These are phyloP conservation scores for Chrysopa pallens DNA, from an alignment of 1,140 invertebrate genomes.

Conservation along the genomic window DNA sequence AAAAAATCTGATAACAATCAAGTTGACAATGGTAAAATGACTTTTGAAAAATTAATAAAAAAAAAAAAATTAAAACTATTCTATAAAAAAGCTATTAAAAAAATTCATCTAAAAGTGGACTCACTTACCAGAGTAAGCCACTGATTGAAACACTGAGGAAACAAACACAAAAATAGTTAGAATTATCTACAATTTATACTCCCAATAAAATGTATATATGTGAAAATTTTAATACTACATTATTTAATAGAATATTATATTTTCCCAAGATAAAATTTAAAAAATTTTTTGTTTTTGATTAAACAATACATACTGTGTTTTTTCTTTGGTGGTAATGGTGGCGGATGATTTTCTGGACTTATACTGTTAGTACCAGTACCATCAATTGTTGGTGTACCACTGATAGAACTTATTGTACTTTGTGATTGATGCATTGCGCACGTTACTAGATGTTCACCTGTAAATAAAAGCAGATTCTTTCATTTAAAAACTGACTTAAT, in stretches of 20 bases:
- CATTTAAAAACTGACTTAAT: no score
- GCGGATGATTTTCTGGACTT: slow-evolving; percentile 42
- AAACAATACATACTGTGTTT: slow-evolving; percentile 68
- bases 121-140: slow-evolving; percentile 84
- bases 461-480: no score
- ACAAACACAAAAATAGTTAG: slow-evolving; percentile 2
- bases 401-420: slow-evolving; percentile 3
- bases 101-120: slow-evolving; percentile 4
- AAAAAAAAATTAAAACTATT: no score
- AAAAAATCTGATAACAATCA: no score
- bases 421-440: slow-evolving; percentile 28
- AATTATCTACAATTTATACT: not conserved
- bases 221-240: no score
- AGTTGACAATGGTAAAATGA: no score
- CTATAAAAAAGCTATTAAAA: no score
- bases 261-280: not conserved
- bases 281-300: not conserved
- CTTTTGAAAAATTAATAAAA: no score
- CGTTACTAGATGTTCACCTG: slow-evolving; percentile 30
- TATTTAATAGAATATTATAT: not conserved
- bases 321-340: slow-evolving; percentile 78
- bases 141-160: slow-evolving; percentile 75
- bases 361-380: slow-evolving; percentile 19
- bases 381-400: slow-evolving; percentile 6
- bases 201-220: no score